These are phyloP conservation scores for Drosophila dunni DNA, from an alignment of 1,140 invertebrate genomes.

Conservation along the genomic window DNA sequence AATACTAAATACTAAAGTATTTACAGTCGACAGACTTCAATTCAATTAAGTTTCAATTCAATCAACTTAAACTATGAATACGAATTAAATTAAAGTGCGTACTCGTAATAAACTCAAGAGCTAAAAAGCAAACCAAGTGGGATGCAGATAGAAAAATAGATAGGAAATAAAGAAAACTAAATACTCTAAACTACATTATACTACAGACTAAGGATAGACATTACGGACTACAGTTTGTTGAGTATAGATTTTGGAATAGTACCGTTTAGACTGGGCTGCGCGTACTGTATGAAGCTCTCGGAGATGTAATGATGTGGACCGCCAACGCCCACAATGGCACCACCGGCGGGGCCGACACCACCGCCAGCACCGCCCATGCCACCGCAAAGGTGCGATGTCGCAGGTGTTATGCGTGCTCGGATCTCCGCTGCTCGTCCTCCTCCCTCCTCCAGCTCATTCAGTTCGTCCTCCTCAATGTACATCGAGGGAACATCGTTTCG, in stretches of 20 bases:
- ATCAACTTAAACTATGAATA: constrained; percentile 67
- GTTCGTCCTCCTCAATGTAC: constrained; percentile 84
- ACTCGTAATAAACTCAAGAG: constrained; percentile 50
- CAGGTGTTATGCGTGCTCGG: constrained; percentile 66
- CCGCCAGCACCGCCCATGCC: constrained; percentile 17
- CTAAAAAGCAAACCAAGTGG: constrained; percentile 45
- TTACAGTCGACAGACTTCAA: constrained; percentile 29
- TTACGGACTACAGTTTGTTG: constrained; percentile 71
- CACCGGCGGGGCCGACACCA: constrained; percentile 32
- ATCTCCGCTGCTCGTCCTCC: constrained; percentile 71
- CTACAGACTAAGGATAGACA: constrained; percentile 13
- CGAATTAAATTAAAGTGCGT: constrained; percentile 57
- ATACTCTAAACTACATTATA: constrained; percentile 21
- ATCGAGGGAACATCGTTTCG: constrained; percentile 84
- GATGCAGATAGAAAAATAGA: constrained; percentile 42
- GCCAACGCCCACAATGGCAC: constrained; percentile 64
- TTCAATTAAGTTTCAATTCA: constrained; percentile 60
- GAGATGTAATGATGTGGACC: constrained; percentile 84
- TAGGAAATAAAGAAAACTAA: background rate
- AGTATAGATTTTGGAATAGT: constrained; percentile 84
- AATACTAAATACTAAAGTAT: constrained; percentile 28
- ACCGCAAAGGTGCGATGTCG: constrained; percentile 63
- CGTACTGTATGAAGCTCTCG: constrained; percentile 84
- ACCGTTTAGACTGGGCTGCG: constrained; percentile 84
- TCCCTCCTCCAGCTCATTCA: constrained; percentile 79